A percentile compares a stretch with the other conserved stretches of the same genome.
Conservation (phyloP, 2,113 vertebrate genomes). For the Herpailurus yagouaroundi region DNA sequence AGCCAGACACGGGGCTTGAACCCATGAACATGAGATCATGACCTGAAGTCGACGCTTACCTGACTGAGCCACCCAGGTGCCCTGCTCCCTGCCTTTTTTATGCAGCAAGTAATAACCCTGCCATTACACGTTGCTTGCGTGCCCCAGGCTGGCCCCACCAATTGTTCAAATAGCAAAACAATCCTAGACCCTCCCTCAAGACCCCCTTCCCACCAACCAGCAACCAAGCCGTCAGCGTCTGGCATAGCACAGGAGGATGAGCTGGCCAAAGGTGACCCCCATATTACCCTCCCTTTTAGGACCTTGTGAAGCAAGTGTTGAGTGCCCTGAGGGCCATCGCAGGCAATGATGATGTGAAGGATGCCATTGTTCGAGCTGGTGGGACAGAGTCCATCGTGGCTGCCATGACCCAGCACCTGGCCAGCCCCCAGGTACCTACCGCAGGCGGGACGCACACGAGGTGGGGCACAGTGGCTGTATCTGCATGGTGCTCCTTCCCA, state of each 20-base stretch:
- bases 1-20: no score
- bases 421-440: conserved; percentile 87
- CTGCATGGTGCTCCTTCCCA: not conserved
- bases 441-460: rapidly evolving
- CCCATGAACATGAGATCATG: no score
- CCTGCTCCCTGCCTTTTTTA: not conserved
- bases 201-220: not conserved
- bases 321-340: conserved; percentile 91
- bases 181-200: not conserved
- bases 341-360: conserved; percentile 96
- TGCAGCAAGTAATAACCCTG: not conserved
- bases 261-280: not conserved
- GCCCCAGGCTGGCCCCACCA: not conserved
- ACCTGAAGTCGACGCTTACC: no score
- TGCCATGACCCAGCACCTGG: conserved; percentile 91
- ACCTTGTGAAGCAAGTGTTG: conserved; percentile 93
- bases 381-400: conserved; percentile 92
- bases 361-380: conserved; percentile 90
- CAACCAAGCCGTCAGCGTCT: not conserved
- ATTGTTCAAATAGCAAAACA: not conserved
- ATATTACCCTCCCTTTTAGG: conserved; percentile 82
- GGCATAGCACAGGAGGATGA: not conserved
- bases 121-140: rapidly evolving
- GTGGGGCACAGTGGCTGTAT: not conserved
- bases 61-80: no score